Evolutionary conservation across 1,140 invertebrate species (phyloP).

Genomic region (Hyposmocoma kahamanoa): DNA sequence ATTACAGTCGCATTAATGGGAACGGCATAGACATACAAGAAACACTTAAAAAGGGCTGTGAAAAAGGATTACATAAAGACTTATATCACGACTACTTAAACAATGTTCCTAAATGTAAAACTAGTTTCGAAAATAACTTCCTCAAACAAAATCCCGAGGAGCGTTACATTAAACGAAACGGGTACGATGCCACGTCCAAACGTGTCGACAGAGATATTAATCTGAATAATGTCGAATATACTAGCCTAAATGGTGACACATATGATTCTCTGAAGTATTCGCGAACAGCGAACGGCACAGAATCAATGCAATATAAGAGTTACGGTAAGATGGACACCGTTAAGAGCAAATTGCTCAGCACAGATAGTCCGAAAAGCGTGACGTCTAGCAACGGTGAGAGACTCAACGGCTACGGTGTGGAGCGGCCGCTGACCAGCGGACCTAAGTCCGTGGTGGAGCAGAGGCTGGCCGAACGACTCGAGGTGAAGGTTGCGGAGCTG

Average conservation of each 20-base stretch:
- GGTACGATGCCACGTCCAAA: conserved; percentile 47
- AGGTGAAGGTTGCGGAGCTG: conserved; percentile 73
- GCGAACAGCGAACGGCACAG: conserved; percentile 62
- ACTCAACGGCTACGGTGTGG: conserved; percentile 52
- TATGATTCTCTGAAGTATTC: conserved; percentile 69
- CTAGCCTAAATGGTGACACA: conserved; percentile 53
- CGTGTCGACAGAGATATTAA: conserved; percentile 59
- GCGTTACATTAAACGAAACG: conserved; percentile 60
- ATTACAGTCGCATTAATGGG: conserved; percentile 48
- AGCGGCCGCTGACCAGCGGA: conserved; percentile 54
- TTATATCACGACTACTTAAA: conserved; percentile 62
- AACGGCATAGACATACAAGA: conserved; percentile 62
- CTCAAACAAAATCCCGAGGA: conserved; percentile 61
- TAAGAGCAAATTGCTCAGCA: conserved; percentile 64
- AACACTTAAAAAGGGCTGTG: conserved; percentile 65
- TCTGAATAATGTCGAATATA: conserved; percentile 58
- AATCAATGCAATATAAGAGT: conserved; percentile 64
- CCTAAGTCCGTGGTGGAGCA: conserved; percentile 56
- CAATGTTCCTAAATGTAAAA: conserved; percentile 72
- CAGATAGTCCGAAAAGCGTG: conserved; percentile 63
- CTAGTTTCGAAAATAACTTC: conserved; percentile 69
- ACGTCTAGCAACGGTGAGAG: conserved; percentile 62
- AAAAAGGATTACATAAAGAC: conserved; percentile 67
- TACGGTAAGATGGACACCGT: conserved; percentile 64
- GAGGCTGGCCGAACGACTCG: conserved; percentile 54